phyloP scores from a whole-genome alignment of 2,888 invertebrate species.

The Psylliodes chrysocephalus region DNA sequence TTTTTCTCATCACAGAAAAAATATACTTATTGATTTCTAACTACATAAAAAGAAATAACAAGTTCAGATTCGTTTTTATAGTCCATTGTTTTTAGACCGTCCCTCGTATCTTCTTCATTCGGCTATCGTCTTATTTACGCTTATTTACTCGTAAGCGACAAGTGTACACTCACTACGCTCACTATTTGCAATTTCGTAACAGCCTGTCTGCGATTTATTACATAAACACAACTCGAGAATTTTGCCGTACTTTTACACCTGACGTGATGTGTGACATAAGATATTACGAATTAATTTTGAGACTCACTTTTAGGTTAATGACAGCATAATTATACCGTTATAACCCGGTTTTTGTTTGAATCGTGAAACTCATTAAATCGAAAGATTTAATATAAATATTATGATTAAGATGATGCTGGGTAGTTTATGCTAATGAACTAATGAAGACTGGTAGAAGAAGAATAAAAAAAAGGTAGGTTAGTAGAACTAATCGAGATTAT shows the following conservation, averaged over 20 bases:
- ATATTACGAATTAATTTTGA: constrained; percentile 14
- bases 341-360: constrained; percentile 16
- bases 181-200: constrained; percentile 10
- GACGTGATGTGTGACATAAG: constrained; percentile 12
- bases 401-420: too few relatives aligned
- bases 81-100: too few relatives aligned
- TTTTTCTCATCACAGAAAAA: too few relatives aligned
- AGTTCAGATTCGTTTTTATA: too few relatives aligned
- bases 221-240: constrained; percentile 2
- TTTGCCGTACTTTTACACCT: constrained; percentile 9
- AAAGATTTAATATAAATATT: neutral
- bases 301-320: constrained; percentile 22
- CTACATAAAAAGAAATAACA: too few relatives aligned
- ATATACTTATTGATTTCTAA: too few relatives aligned
- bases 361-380: constrained; percentile 4
- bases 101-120: too few relatives aligned
- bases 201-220: constrained; percentile 12
- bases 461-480: too few relatives aligned
- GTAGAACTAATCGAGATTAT: too few relatives aligned
- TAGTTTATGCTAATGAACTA: too few relatives aligned
- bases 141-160: neutral
- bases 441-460: too few relatives aligned
- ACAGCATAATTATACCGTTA: constrained; percentile 12
- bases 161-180: neutral
- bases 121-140: neutral